Evolutionary conservation across 2,113 vertebrate species (phyloP).

Genomic region (Corydoras sp.): DNA sequence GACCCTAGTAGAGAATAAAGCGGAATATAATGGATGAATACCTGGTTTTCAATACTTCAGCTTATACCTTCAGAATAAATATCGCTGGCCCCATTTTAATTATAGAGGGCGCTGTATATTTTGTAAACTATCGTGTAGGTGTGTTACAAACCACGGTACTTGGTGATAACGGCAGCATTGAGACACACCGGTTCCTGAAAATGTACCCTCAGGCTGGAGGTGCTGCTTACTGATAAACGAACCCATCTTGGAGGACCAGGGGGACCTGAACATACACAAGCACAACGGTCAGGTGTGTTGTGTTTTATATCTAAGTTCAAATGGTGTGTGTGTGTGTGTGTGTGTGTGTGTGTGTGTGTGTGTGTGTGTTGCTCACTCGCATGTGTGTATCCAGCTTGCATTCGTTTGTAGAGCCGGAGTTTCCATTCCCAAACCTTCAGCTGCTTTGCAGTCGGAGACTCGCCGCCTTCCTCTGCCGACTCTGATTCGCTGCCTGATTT

Average conservation of each 20-base stretch:
- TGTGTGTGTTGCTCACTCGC: constrained; percentile 70
- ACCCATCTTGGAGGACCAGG: constrained; percentile 74
- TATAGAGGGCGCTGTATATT: too few species aligned
- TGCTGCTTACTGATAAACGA: constrained; percentile 75
- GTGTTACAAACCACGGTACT: constrained; percentile 76
- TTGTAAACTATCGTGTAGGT: too few species aligned
- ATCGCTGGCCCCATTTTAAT: too few species aligned
- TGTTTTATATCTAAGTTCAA: neutral
- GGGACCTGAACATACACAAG: constrained; percentile 60
- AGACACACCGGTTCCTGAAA: constrained; percentile 80
- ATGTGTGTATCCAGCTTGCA: constrained; percentile 86
- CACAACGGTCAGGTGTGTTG: neutral
- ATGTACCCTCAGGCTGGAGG: constrained; percentile 72
- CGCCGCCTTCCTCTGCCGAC: constrained; percentile 60
- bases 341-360: constrained; percentile 1
- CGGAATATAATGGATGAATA: too few species aligned
- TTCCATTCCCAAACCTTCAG: constrained; percentile 88
- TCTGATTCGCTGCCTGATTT: constrained; percentile 70
- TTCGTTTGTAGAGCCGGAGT: constrained; percentile 81
- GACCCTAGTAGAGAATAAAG: too few species aligned
- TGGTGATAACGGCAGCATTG: constrained; percentile 82
- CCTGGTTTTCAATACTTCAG: too few species aligned
- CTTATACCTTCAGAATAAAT: too few species aligned
- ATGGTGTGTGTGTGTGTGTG: neutral
- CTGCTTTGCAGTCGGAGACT: constrained; percentile 75